A percentile compares a stretch with the other conserved stretches of the same genome.
These are phyloP conservation scores for Coenobita brevimanus DNA, from an alignment of 1,140 invertebrate species.

Conservation along the genomic window DNA sequence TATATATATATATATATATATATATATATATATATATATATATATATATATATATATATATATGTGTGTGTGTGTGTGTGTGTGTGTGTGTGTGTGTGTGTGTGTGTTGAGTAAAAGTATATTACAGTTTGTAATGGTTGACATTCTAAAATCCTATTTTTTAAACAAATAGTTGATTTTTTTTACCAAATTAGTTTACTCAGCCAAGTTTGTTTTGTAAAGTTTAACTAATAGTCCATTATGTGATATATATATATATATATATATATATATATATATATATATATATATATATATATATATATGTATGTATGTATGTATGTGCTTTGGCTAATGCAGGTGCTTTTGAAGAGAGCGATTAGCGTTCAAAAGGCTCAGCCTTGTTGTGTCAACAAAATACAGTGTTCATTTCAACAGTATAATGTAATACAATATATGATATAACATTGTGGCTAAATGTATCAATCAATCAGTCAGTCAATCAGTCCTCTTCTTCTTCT, in stretches of 20 bases:
- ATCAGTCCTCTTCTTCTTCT: not conserved
- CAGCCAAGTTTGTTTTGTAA: too few relatives aligned
- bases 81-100: constrained; percentile 13
- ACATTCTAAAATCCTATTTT: too few relatives aligned
- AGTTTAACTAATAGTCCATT: too few relatives aligned
- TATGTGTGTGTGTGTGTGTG: constrained; percentile 23
- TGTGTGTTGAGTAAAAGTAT: too few relatives aligned
- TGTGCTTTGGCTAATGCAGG: too few relatives aligned
- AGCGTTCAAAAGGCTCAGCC: not conserved
- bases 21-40: constrained; percentile 40
- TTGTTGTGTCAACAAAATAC: not conserved
- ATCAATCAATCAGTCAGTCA: not conserved
- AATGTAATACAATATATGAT: too few relatives aligned
- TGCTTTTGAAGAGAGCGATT: too few relatives aligned
- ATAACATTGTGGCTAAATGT: too few relatives aligned
- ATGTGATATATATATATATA: too few relatives aligned
- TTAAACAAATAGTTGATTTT: too few relatives aligned
- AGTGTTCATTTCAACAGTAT: not conserved
- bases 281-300: constrained; percentile 25
- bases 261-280: constrained; percentile 20
- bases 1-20: constrained; percentile 42
- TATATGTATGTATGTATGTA: not conserved
- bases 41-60: constrained; percentile 44
- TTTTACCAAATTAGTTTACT: too few relatives aligned
- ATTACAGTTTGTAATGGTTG: too few relatives aligned